Evolutionary conservation across 2,113 vertebrate species (phyloP), one percentile per base, ranked within the genome.

Genomic region (Uria lomvia): DNA sequence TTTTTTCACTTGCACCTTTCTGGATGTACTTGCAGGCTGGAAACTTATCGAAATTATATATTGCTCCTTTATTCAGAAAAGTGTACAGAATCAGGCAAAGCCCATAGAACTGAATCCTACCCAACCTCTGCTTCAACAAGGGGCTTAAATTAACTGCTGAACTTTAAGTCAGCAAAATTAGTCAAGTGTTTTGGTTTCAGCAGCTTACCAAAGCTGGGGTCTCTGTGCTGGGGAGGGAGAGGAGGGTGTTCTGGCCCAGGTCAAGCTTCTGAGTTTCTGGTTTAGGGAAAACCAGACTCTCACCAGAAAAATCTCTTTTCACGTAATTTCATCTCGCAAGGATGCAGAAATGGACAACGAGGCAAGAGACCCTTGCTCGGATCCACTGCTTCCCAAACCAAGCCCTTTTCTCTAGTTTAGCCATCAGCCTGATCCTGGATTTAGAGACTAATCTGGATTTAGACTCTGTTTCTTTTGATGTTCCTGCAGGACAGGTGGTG

Each of bases 371-470:
- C 12, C 23, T 23, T 55, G 18, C 59, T 92, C 36, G 79, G 74
- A 67, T 87, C 43, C 32, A 56, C 86, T 86, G 73, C 58, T 94
- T 96, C 58, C 43, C 34, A 53, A 79, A 53, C 15, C 2, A 2
- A 92, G 23, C 32, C 38, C 26, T 86, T 92, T 85, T 91, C 55
- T 91, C n/a, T 93, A 18, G 29, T 2, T 89, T 86, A 81, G 50
- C 42, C 22, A 43, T 78, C 40, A 42, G 21, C 30, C 62, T 88
- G 92, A 96, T 93, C 86, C 88, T 77, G 73, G 88, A 80, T 94
- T 92, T 92, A 97, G 74, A 87, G 86, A 70, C 65, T 95, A 83
- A 94, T 93, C 88, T 96, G 90, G 60, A 87, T 82, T 84, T 66
- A 92, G 76, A 65, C 43, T 55, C 45, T 0, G 32, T 87, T 82